Base-by-base conservation (phyloP, 2,888 invertebrate genomes). In the Ophioninae sp. region DNA sequence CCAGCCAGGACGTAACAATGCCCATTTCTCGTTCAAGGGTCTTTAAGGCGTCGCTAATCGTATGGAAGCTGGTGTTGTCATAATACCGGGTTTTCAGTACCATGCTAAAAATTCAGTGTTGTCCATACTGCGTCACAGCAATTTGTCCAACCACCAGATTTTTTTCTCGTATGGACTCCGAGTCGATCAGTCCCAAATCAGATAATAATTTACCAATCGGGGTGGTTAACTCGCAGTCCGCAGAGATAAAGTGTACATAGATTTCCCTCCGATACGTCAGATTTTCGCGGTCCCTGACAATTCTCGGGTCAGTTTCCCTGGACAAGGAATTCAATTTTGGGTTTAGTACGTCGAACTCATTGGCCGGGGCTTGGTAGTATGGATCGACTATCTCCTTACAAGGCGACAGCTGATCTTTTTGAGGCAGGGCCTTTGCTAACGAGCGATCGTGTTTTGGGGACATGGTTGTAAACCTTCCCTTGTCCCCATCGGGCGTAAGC, bases 221-320 rank as follows among this genome's bases (percentile, higher is more conserved):
- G 3, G 56, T 73, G 0, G 44, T 10, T 0, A 78, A 10, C 8
- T 80, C 75, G 3, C 77, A 59, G 17, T 85, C 82, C 0, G 74
- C 67, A 2, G 82, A 23, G 9, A 80, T 23, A 10, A 85, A 85
- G 56, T 85, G 85, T 5, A 67, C 72, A 8, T 76, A 74, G 20
- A 79, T 82, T 63, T 81, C 75, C 0, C 56, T 30, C 3, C 10
- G 8, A n/a, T 59, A 82, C 0, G 79, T 82, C 0, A 84, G 61
- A 6, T 67, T 58, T 5, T 82, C 82, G 6, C 82, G 64, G 0
- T 22, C 17, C 1, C 67, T 39, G 3, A 5, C 17, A 13, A 69
- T 64, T 37, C 69, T 63, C 6, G 63, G 13, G 2, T 30, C 6
- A 9, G 1, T 23, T 17, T 63, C 6, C 2, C 13, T 23, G 9